Conservation (phyloP, 2,888 invertebrate genomes). For the Brachyptera putata region DNA sequence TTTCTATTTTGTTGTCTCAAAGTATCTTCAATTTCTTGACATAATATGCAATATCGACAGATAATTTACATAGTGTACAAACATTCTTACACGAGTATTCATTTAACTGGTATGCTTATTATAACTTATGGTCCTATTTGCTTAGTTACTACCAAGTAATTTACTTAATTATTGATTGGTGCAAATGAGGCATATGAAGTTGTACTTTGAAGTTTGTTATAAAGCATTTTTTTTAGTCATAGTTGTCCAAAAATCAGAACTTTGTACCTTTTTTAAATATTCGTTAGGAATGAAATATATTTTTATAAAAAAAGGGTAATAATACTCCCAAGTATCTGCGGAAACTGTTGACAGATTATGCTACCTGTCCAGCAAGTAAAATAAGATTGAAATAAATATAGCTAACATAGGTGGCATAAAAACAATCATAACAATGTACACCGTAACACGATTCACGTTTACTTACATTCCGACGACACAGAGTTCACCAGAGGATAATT, state of each 20-base stretch:
- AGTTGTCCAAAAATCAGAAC: background rate
- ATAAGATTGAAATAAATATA: background rate
- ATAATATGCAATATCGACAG: too few species aligned
- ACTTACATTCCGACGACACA: too few species aligned
- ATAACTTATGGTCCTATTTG: too few species aligned
- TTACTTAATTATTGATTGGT: background rate
- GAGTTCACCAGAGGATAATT: too few species aligned
- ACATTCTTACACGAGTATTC: too few species aligned
- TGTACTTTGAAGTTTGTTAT: conserved; percentile 17
- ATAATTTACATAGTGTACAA: too few species aligned
- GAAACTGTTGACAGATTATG: background rate
- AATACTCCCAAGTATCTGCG: conserved; percentile 1
- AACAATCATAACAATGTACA: too few species aligned
- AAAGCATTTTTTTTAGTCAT: background rate
- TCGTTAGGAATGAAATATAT: conserved; percentile 8
- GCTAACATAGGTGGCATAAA: too few species aligned
- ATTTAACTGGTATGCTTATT: too few species aligned
- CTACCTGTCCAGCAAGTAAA: background rate
- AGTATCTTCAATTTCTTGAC: too few species aligned
- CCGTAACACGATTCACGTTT: too few species aligned
- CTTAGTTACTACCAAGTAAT: background rate
- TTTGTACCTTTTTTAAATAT: background rate
- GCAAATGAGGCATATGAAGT: conserved; percentile 18
- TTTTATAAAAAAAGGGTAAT: background rate
- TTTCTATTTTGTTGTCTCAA: too few species aligned